Percentiles rank a stretch among this genome's conserved stretches.
These are phyloP conservation scores for Drosophila pectinifera DNA, from an alignment of 1,140 invertebrate species.

Conservation along the genomic window DNA sequence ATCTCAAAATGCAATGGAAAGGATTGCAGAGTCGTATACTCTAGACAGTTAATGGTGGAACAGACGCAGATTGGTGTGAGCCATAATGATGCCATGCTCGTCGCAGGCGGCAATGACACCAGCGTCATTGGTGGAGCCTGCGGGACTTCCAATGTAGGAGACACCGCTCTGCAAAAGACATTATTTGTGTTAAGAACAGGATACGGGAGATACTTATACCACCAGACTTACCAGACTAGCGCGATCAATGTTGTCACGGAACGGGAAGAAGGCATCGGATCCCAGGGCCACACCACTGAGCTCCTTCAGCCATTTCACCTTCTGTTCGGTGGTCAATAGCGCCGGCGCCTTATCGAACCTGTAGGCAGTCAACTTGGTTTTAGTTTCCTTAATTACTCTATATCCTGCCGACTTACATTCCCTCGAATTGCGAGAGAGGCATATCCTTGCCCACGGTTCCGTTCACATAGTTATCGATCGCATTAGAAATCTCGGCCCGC, in stretches of 20 bases:
- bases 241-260: conserved; percentile 98
- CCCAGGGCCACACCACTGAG: conserved; percentile 95
- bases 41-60: conserved; percentile 95
- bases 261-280: conserved; percentile 99
- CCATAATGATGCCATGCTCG: conserved; percentile 94
- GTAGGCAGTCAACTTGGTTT: no score
- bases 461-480: conserved; percentile 97
- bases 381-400: no score
- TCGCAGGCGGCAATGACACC: conserved; percentile 97
- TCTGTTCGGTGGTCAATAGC: conserved; percentile 89
- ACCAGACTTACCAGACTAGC: conserved; percentile 90
- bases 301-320: conserved; percentile 91
- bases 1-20: no score
- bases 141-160: conserved; percentile 95
- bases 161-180: conserved; percentile 93
- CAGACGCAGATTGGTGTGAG: conserved; percentile 95
- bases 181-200: conserved; percentile 18
- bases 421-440: conserved; percentile 78
- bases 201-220: neutral
- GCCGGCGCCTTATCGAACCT: conserved; percentile 91
- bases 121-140: conserved; percentile 96
- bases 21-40: conserved; percentile 10
- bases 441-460: conserved; percentile 92
- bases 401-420: no score
- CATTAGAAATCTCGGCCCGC: conserved; percentile 97